Conservation (phyloP, 2,113 vertebrate species). For the Muscicapa adusta region DNA sequence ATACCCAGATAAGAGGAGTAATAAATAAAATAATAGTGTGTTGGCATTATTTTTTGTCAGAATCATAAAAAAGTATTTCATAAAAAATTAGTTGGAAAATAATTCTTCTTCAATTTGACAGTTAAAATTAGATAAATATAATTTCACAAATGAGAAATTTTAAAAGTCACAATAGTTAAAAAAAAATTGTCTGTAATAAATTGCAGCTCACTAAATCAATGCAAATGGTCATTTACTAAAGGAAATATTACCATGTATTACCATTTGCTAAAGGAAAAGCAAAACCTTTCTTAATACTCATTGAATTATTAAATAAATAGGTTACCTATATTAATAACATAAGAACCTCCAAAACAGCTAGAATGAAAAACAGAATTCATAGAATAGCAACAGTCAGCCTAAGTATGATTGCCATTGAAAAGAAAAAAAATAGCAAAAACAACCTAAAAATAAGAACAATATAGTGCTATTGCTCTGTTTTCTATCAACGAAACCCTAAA, state of each 20-base stretch:
- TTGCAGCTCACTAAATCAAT: background rate
- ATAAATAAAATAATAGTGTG: background rate
- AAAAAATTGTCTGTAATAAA: background rate
- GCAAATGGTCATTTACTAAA: background rate
- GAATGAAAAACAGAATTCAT: background rate
- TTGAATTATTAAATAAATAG: background rate
- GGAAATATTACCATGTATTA: background rate
- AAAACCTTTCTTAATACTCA: background rate
- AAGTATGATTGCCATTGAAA: background rate
- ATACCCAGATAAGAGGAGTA: background rate
- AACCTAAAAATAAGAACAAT: background rate
- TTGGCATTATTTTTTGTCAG: background rate
- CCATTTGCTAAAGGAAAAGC: background rate
- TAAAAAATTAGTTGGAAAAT: background rate
- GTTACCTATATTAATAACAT: background rate
- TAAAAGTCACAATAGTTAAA: background rate
- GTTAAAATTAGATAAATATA: background rate
- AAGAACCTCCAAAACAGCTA: background rate
- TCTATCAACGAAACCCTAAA: background rate
- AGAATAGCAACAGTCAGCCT: background rate
- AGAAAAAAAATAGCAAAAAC: background rate
- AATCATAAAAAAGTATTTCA: background rate
- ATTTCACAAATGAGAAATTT: background rate
- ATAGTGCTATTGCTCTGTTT: background rate
- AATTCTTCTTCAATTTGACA: background rate